These are phyloP conservation scores for Halcyon smyrnensis DNA, from an alignment of 2,797 vertebrate species.

Conservation along the genomic window DNA sequence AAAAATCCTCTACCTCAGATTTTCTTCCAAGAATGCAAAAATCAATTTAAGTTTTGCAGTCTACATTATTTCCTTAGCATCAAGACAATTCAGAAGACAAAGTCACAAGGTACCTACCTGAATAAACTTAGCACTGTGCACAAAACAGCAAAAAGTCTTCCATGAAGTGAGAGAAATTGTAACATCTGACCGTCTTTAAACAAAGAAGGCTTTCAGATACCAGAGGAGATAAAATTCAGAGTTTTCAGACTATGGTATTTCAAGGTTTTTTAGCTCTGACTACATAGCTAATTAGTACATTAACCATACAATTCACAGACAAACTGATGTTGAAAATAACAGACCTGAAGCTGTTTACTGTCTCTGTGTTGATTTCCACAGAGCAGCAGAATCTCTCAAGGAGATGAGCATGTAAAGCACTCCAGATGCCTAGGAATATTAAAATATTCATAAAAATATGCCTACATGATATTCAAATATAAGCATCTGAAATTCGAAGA, in stretches of 20 bases:
- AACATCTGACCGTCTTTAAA: not conserved
- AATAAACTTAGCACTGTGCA: not conserved
- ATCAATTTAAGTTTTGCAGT: not conserved
- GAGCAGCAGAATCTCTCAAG: not conserved
- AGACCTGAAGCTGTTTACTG: not conserved
- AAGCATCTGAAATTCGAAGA: not conserved
- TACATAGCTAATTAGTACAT: not conserved
- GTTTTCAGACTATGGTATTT: not conserved
- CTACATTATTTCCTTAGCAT: not conserved
- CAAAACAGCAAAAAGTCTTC: not conserved
- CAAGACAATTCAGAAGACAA: not conserved
- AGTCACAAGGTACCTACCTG: not conserved
- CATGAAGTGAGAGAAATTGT: not conserved
- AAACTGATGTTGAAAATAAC: not conserved
- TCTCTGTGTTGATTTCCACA: not conserved
- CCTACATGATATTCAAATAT: not conserved
- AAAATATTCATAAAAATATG: not conserved
- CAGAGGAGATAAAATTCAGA: not conserved
- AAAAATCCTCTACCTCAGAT: not conserved
- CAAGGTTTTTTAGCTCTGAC: not conserved
- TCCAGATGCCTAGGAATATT: not conserved
- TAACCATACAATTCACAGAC: not conserved
- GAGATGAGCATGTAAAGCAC: not conserved
- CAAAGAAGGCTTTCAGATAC: fast-evolving
- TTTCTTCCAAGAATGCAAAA: not conserved